A percentile compares a stretch with the other conserved stretches of the same genome.
phyloP scores from a whole-genome alignment of 1,140 invertebrate species.

The Xylocopa sonorina region DNA sequence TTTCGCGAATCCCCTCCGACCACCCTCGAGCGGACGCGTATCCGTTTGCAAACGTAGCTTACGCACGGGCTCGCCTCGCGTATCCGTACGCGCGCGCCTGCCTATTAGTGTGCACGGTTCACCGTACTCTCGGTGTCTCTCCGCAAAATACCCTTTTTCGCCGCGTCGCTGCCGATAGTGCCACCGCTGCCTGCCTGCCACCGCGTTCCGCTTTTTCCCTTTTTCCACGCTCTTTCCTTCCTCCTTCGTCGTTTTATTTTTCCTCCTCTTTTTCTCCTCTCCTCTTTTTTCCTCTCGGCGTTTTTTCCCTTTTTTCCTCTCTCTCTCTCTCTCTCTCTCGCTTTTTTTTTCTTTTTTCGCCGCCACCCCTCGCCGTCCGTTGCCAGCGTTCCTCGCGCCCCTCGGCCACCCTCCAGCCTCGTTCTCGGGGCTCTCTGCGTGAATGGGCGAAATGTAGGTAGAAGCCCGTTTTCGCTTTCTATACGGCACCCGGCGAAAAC shows the following conservation, averaged over 20 bases:
- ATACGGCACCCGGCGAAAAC: constrained; percentile 79
- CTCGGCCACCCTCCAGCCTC: constrained; percentile 51
- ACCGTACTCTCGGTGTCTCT: constrained; percentile 49
- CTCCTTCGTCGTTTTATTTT: constrained; percentile 61
- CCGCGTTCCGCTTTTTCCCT: constrained; percentile 63
- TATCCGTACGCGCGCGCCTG: constrained; percentile 17
- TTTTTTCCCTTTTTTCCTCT: constrained; percentile 56
- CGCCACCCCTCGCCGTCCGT: constrained; percentile 58
- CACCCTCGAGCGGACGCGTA: constrained; percentile 57
- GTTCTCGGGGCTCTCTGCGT: constrained; percentile 73
- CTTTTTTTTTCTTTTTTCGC: constrained; percentile 5
- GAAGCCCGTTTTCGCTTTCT: constrained; percentile 81
- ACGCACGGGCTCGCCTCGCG: constrained; percentile 33
- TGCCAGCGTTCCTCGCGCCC: constrained; percentile 18
- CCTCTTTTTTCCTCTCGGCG: constrained; percentile 61
- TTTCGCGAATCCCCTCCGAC: constrained; percentile 60
- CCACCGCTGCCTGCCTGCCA: constrained; percentile 34
- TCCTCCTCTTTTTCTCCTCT: constrained; percentile 56
- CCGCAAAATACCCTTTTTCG: constrained; percentile 55
- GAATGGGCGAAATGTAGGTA: constrained; percentile 82
- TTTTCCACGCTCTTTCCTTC: constrained; percentile 58
- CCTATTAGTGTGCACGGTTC: constrained; percentile 46
- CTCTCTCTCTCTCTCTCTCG: too few relatives aligned
- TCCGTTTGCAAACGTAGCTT: constrained; percentile 53
- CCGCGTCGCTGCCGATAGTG: constrained; percentile 53